phyloP scores from a whole-genome alignment of 2,888 invertebrate species.

The Eulithis prunata region DNA sequence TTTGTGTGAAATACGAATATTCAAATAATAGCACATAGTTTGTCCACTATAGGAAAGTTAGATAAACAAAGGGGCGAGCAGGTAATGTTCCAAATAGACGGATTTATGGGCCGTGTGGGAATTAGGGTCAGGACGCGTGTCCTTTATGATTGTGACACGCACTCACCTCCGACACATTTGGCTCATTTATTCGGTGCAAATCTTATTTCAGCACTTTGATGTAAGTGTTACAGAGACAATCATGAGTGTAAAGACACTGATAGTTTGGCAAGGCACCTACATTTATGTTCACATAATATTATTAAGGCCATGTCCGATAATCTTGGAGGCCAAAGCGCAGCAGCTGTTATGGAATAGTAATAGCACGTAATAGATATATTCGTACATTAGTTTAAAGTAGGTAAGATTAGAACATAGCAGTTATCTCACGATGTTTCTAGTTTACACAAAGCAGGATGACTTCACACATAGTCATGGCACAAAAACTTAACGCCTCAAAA shows the following conservation, averaged over 20 bases:
- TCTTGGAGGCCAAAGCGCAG: neutral
- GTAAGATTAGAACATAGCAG: neutral
- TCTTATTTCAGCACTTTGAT: slow-evolving; percentile 8
- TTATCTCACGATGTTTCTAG: slow-evolving; percentile 3
- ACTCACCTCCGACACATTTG: slow-evolving; percentile 48
- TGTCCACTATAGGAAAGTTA: slow-evolving; percentile 48
- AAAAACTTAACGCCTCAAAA: slow-evolving; percentile 33
- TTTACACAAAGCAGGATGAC: slow-evolving; percentile 29
- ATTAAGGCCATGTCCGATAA: neutral
- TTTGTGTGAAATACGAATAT: slow-evolving; percentile 9
- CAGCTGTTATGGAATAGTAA: too few species aligned
- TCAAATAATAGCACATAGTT: neutral
- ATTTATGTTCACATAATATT: slow-evolving; percentile 6
- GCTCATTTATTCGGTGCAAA: slow-evolving; percentile 29
- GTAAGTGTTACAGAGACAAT: neutral
- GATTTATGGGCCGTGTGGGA: slow-evolving; percentile 70
- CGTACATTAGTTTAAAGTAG: too few species aligned
- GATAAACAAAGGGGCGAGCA: slow-evolving; percentile 65
- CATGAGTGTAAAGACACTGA: slow-evolving; percentile 3
- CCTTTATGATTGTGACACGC: slow-evolving; percentile 63
- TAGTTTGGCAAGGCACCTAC: slow-evolving; percentile 1
- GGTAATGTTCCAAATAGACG: slow-evolving; percentile 66
- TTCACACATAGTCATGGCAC: slow-evolving; percentile 23
- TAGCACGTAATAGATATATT: too few species aligned
- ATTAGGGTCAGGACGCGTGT: slow-evolving; percentile 67